Evolutionary conservation across 2,888 invertebrate genomes (phyloP), one percentile per base, ranked within the genome.

Genomic region (Hypolimnas misippus): DNA sequence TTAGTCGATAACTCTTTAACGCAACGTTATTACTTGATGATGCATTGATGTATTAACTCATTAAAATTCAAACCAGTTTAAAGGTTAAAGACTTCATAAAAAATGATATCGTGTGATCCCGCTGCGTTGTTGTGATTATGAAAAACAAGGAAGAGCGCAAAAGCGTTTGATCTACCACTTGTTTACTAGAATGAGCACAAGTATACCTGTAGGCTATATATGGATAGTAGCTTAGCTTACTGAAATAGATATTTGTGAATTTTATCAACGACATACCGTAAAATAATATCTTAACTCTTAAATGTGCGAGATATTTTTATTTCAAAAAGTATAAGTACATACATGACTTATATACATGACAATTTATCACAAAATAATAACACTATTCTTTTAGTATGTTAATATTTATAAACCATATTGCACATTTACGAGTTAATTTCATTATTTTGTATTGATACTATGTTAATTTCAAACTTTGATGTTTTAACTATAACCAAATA

Each of bases 31-130:
- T 82, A 84, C 73, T 74, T 76, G 79, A 86, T 85, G 86, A 89
- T 89, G 81, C 82, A 91, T 89, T 81, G 87, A 87, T 79, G 82
- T 86, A 88, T 89, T 88, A 85, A 86, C 86, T 89, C 82, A 89
- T 89, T 89, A 82, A 83, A 87, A 88, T 87, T 82, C 83, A 84
- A 85, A 86, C 84, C 82, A 81, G 83, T 84, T 82, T 81, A 78
- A 87, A 87, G 87, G 87, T 88, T 88, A 86, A 87, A 87, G 77
- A 82, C 83, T 85, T 86, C 77, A 84, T 87, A 86, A 87, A 85
- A 86, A 80, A 76, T 72, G 81, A 80, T 81, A 80, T 82, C 80
- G 79, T 77, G 78, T 73, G 76, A 80, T 74, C 86, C 86, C 70
- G 86, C 86, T 82, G 87, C 66, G 86, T 77, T 72, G 76, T 75